Evolutionary conservation across 2,888 invertebrate species (phyloP).

Genomic region (Coleophora deauratella): DNA sequence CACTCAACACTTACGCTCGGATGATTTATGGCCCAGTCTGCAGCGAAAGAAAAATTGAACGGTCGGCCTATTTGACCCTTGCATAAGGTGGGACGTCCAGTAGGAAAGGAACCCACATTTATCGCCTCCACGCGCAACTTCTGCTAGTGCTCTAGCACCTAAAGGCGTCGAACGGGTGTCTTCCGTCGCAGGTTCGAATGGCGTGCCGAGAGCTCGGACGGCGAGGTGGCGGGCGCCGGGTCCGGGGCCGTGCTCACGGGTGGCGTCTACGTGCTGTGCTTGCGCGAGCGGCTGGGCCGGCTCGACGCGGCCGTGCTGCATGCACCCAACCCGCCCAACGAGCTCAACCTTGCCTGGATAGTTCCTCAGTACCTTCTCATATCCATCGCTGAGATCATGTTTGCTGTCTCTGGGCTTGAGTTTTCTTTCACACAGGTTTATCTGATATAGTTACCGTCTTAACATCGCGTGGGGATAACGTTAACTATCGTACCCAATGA

Average conservation of each 20-base stretch:
- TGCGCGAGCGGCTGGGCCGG: slow-evolving; percentile 64
- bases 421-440: slow-evolving; percentile 86
- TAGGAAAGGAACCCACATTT: too few species aligned
- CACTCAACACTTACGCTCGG: too few species aligned
- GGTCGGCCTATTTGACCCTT: too few species aligned
- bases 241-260: slow-evolving; percentile 48
- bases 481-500: too few species aligned
- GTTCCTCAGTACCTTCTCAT: slow-evolving; percentile 87
- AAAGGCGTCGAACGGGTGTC: too few species aligned
- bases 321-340: slow-evolving; percentile 77
- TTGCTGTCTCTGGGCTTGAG: slow-evolving; percentile 86
- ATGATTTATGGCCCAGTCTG: too few species aligned
- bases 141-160: too few species aligned
- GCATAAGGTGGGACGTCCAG: too few species aligned
- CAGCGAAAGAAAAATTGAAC: too few species aligned
- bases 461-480: too few species aligned
- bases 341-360: slow-evolving; percentile 81
- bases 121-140: too few species aligned
- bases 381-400: slow-evolving; percentile 87
- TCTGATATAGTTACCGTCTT: background rate
- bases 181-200: slow-evolving; percentile 46
- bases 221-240: slow-evolving; percentile 44
- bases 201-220: slow-evolving; percentile 44
- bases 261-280: slow-evolving; percentile 73
- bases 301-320: slow-evolving; percentile 73